phyloP scores from a whole-genome alignment of 2,113 vertebrate genomes.

The Petroica traversi region DNA sequence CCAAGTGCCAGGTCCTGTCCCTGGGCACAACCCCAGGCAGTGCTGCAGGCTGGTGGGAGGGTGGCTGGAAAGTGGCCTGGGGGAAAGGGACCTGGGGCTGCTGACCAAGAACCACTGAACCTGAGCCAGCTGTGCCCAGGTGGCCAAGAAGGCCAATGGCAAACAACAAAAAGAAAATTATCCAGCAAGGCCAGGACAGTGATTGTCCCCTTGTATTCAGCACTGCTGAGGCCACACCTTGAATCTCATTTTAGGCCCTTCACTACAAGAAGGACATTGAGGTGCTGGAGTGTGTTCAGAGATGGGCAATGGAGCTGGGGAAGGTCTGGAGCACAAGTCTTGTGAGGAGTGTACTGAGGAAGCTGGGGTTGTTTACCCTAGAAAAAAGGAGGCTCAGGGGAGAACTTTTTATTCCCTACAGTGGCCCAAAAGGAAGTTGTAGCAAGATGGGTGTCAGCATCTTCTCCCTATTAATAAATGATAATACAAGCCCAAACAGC shows the following conservation, averaged over 20 bases:
- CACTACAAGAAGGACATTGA: not conserved
- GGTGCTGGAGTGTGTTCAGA: not conserved
- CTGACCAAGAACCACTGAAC: not conserved
- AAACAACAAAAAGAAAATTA: not conserved
- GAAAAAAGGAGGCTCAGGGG: not conserved
- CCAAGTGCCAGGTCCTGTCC: not conserved
- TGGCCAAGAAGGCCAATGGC: not conserved
- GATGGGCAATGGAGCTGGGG: fast-evolving
- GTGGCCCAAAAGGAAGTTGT: not conserved
- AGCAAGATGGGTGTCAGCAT: not conserved
- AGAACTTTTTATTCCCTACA: not conserved
- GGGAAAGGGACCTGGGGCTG: not conserved
- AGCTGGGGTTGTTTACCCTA: not conserved
- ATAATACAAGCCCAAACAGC: not conserved
- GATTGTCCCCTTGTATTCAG: not conserved
- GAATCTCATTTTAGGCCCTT: not conserved
- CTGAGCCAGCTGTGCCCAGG: not conserved
- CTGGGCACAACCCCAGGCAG: not conserved
- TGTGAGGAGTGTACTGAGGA: not conserved
- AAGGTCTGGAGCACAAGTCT: not conserved
- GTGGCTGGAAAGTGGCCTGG: not conserved
- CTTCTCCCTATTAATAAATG: not conserved
- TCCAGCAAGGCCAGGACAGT: not conserved
- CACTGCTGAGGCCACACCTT: not conserved
- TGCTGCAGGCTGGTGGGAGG: not conserved